Evolutionary conservation across 2,888 invertebrate genomes (phyloP), one percentile per base, ranked within the genome.

Genomic region (Dione vanillae): DNA sequence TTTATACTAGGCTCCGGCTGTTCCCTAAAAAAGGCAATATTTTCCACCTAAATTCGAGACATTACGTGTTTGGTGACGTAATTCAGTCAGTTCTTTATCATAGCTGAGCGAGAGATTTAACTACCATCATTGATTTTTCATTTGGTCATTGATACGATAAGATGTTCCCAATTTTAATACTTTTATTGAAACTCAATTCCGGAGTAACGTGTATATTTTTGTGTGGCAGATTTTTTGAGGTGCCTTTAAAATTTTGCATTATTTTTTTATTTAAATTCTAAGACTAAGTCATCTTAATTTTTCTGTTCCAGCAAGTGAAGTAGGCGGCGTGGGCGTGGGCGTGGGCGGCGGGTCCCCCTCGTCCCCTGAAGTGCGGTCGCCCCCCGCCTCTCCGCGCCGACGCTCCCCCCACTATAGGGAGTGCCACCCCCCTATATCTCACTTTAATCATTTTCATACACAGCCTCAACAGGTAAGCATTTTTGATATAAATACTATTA

Each of bases 361-460:
- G 2, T 77, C 87, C 58, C 89, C 94, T 1, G 90, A 91, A 78
- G 84, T 83, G 74, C 87, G 92, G 47, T 92, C 91, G 52, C 92
- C 92, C n/a, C 88, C 89, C 54, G 78, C 85, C 11, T 89, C 89
- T 0, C 90, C 91, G 54, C 83, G 94, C 79, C 83, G 93, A 83
- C 83, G 92, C 82, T 90, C 91, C 86, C 78, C 85, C 54, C 89
- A 89, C 82, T 86, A 89, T 78, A 77, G 86, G 72, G 91, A 91
- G 76, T 89, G 86, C 76, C 91, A 87, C 65, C 92, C 90, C 14
- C 90, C 90, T 52, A 97, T 97, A 89, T 96, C 97, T 72, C 93
- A 93, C 84, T 98, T 98, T 94, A 96, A 97, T 88, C 98, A 98
- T 92, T 98, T 98, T 94, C 98, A 98, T 89, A 95, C 97, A 80